These are phyloP conservation scores for Actinostola sp. DNA, from an alignment of 92 coral and sea anemone species.

Conservation along the genomic window DNA sequence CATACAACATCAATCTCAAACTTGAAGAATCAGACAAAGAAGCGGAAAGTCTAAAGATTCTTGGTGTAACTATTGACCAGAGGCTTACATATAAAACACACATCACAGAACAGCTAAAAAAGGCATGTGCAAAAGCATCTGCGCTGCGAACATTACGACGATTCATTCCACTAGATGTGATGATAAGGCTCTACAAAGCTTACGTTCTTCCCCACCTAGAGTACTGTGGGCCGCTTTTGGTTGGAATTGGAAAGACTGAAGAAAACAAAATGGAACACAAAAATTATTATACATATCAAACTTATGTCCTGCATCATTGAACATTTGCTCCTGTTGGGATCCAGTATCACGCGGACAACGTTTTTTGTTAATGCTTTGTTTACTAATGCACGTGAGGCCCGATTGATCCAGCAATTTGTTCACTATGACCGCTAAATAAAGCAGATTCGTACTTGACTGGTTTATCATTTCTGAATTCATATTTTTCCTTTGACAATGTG, in stretches of 20 bases:
- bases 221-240: conserved; percentile 9
- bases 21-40: conserved; percentile 15
- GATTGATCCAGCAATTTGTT: too few relatives aligned
- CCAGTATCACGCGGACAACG: too few relatives aligned
- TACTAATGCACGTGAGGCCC: too few relatives aligned
- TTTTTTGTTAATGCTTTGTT: too few relatives aligned
- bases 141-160: conserved; percentile 13
- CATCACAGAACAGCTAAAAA: conserved; percentile 22
- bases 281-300: conserved; percentile 17
- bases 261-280: too few relatives aligned
- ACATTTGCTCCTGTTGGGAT: too few relatives aligned
- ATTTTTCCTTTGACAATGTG: too few relatives aligned
- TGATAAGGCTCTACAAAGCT: conserved; percentile 3
- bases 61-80: conserved; percentile 40
- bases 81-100: conserved; percentile 7
- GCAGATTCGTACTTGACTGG: too few relatives aligned
- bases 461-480: too few relatives aligned
- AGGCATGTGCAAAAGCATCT: conserved; percentile 25
- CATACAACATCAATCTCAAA: conserved; percentile 2
- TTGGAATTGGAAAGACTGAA: conserved; percentile 19
- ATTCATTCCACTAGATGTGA: background rate
- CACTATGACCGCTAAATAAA: too few relatives aligned
- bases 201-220: conserved; percentile 21
- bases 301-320: too few relatives aligned
- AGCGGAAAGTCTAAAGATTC: conserved; percentile 1